phyloP scores from a whole-genome alignment of 2,888 invertebrate species.

The Eulithis testata region DNA sequence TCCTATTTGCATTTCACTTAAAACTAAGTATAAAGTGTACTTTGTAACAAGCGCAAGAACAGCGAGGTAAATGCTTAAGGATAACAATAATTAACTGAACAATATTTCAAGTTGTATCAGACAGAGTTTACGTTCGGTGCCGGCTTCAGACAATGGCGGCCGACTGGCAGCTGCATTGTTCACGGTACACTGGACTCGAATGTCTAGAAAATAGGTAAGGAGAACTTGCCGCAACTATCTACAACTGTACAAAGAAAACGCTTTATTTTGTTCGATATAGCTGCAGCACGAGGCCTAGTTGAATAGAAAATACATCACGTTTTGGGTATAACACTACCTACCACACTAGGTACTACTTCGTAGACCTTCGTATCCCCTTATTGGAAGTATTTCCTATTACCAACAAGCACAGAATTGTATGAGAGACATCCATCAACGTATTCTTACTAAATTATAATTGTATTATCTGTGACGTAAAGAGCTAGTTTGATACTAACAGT shows the following conservation, averaged over 20 bases:
- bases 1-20: not conserved
- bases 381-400: no score
- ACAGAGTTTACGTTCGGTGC: slow-evolving; percentile 17
- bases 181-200: slow-evolving; percentile 29
- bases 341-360: no score
- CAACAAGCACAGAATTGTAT: no score
- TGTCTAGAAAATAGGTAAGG: slow-evolving; percentile 29
- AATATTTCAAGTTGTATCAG: slow-evolving; percentile 25
- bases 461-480: no score
- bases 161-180: slow-evolving; percentile 30
- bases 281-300: not conserved
- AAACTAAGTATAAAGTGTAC: not conserved
- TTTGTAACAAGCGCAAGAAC: not conserved
- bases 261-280: slow-evolving; percentile 5
- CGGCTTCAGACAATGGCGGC: slow-evolving; percentile 25
- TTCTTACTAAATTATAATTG: no score
- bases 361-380: no score
- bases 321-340: no score
- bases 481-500: not conserved
- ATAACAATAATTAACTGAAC: slow-evolving; percentile 23
- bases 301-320: no score
- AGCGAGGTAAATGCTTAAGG: slow-evolving; percentile 10
- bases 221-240: slow-evolving; percentile 14
- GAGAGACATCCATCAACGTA: not conserved
- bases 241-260: slow-evolving; percentile 14